Percentiles rank a stretch among this genome's conserved stretches.
phyloP scores from a whole-genome alignment of 2,113 vertebrate species.

The Astur gentilis region DNA sequence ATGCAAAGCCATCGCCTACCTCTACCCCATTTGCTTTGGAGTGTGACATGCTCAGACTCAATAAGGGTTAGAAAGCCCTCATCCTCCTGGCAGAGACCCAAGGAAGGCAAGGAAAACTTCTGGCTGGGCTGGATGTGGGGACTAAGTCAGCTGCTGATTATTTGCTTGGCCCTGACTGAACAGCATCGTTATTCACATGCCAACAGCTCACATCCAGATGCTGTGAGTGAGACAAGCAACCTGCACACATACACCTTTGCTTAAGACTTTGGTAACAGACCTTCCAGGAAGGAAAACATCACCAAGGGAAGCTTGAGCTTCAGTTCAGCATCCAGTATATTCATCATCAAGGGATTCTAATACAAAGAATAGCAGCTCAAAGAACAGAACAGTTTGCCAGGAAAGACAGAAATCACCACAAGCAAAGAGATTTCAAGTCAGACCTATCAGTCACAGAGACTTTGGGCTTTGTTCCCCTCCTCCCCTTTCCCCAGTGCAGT shows the following conservation, averaged over 20 bases:
- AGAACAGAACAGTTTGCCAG: neutral
- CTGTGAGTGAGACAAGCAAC: neutral
- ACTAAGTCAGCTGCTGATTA: neutral
- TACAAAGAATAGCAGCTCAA: constrained; percentile 26
- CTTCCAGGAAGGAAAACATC: neutral
- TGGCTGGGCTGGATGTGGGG: neutral
- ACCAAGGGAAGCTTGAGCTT: neutral
- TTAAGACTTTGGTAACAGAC: neutral
- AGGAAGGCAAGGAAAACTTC: neutral
- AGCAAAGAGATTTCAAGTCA: constrained; percentile 9
- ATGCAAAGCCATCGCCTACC: neutral
- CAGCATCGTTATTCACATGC: rapidly evolving
- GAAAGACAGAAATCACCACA: constrained; percentile 31
- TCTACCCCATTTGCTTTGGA: neutral
- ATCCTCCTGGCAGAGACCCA: neutral
- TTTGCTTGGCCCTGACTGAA: neutral
- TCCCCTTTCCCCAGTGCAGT: neutral
- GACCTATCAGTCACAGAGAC: neutral
- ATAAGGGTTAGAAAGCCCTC: neutral
- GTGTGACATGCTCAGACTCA: neutral
- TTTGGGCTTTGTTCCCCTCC: neutral
- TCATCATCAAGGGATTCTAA: constrained; percentile 35
- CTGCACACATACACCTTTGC: neutral
- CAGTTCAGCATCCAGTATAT: constrained; percentile 27
- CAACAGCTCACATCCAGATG: neutral